phyloP scores from a whole-genome alignment of 1,140 invertebrate species.

The Oedothorax gibbosus region DNA sequence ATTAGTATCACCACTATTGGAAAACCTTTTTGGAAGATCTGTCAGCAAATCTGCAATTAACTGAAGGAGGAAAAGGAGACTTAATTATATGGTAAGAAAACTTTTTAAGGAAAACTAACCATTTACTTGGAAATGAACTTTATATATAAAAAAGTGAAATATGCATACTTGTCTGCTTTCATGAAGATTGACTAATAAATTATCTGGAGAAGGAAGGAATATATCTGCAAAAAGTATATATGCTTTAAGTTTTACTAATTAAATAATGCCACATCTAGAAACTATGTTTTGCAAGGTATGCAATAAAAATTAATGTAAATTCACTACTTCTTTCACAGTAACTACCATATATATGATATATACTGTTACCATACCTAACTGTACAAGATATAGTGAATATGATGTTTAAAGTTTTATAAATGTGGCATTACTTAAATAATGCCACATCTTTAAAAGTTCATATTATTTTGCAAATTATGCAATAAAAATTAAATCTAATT shows the following conservation, averaged over 20 bases:
- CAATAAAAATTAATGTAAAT: no score
- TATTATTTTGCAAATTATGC: no score
- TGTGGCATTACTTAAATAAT: no score
- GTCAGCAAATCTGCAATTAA: slow-evolving; percentile 83
- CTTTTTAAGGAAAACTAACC: not conserved
- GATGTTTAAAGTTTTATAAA: no score
- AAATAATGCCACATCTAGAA: no score
- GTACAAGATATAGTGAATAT: no score
- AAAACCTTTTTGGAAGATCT: slow-evolving; percentile 84
- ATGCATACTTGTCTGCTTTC: slow-evolving; percentile 50
- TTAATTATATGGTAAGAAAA: not conserved
- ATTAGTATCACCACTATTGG: slow-evolving; percentile 78
- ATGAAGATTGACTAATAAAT: slow-evolving; percentile 91
- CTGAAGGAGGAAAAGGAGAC: slow-evolving; percentile 47
- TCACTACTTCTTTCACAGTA: no score
- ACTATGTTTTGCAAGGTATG: no score
- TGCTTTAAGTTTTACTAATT: not conserved
- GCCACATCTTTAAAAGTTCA: no score
- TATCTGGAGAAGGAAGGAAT: slow-evolving; percentile 78
- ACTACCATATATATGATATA: no score
- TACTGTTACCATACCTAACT: no score
- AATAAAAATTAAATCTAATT: no score
- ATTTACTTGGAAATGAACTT: not conserved
- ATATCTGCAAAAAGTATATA: slow-evolving; percentile 68
- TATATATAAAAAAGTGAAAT: not conserved